Evolutionary conservation across 2,888 invertebrate genomes (phyloP).

Genomic region (Acronicta psi): DNA sequence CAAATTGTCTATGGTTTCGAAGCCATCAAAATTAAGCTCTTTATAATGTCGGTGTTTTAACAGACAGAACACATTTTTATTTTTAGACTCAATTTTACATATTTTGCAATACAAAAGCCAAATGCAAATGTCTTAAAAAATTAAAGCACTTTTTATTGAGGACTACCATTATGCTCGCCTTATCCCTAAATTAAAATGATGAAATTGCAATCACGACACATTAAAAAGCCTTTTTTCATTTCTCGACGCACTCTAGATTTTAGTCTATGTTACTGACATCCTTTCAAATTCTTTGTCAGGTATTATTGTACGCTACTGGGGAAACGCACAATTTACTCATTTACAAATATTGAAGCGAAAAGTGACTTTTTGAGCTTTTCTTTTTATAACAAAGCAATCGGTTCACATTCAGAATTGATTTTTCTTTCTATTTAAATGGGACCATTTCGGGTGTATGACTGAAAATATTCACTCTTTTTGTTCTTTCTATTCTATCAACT

Average conservation of each 20-base stretch:
- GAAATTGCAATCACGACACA: conserved; percentile 19
- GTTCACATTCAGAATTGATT: too few species aligned
- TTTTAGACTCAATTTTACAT: neutral
- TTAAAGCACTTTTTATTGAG: neutral
- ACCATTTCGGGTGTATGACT: too few species aligned
- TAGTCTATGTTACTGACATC: conserved; percentile 68
- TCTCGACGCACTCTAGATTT: conserved; percentile 46
- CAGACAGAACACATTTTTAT: neutral
- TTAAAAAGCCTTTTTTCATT: conserved; percentile 54
- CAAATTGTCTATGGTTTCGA: conserved; percentile 81
- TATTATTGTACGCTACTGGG: too few species aligned
- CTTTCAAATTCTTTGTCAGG: too few species aligned
- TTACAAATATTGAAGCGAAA: too few species aligned
- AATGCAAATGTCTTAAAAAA: neutral
- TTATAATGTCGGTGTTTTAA: conserved; percentile 48
- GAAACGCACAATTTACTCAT: too few species aligned
- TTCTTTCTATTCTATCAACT: too few species aligned
- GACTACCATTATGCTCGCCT: neutral
- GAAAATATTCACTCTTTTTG: too few species aligned
- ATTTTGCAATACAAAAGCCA: neutral
- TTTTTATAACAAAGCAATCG: too few species aligned
- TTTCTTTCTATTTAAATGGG: too few species aligned
- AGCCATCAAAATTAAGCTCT: conserved; percentile 79
- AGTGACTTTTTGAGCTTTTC: too few species aligned
- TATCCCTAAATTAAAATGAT: neutral